Evolutionary conservation across 2,113 vertebrate genomes (phyloP), one percentile per base, ranked within the genome.

Genomic region (Taurulus bubalis): DNA sequence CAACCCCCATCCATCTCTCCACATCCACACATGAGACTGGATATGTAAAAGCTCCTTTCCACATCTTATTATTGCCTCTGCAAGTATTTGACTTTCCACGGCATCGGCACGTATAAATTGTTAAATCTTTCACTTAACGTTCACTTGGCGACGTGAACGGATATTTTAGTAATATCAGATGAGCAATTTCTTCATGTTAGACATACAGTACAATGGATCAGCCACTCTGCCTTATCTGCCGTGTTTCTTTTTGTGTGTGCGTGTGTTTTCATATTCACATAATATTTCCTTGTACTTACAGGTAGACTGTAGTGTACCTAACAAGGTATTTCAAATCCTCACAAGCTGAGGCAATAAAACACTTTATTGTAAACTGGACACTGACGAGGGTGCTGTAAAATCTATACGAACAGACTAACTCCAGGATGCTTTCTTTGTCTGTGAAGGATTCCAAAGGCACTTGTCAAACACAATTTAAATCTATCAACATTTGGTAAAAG

Each of bases 41-140:
- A 90, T 85, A 68, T 83, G 69, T 88, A 34, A 64, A 83, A 80
- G 76, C 53, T 76, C 81, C 36, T 86, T 84, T 77, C 26, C 62
- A 47, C 58, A 40, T 74, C 58, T 60, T 76, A 70, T 77, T 56
- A 75, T 49, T 83, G 38, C 36, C 51, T 79, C 22, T 63, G 75
- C 38, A 82, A 83, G 26, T 75, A 47, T 77, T 84, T 79, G 62
- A 71, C 71, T 77, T 71, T 74, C 59, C 24, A 56, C 49, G 28
- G n/a, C 49, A 14, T 24, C 7, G 11, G 32, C 32, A 69, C 38
- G 22, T n/a, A 55, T 12, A 73, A 60, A 65, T 28, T 42, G 18
- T 58, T 28, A 60, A 51, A 65, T 74, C 63, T 38, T 79, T 82
- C n/a, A 36, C 47, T 69, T 67, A 4, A 74, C 7, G 51, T 82